Conservation (phyloP, 2,888 invertebrate genomes). For the Holacanthella duospinosa region DNA sequence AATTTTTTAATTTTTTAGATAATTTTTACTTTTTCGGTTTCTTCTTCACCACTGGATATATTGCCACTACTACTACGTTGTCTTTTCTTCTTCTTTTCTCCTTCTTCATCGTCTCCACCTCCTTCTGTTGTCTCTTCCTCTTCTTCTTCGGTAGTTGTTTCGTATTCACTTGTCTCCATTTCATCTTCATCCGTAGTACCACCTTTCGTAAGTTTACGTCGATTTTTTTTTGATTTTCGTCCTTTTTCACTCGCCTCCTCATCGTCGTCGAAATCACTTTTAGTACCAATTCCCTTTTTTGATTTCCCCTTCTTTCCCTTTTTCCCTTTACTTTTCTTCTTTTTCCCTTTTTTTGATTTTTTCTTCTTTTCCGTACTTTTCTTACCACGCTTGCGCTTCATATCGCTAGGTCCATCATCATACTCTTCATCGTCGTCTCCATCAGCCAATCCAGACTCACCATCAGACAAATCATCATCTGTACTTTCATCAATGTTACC, state of each 20-base stretch:
- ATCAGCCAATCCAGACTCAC: background rate
- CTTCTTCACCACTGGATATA: conserved; percentile 49
- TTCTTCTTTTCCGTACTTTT: conserved; percentile 48
- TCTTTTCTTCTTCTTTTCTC: conserved; percentile 12
- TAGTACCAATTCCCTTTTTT: background rate
- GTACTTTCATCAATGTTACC: background rate
- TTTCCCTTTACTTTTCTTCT: conserved; percentile 45
- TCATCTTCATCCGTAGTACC: background rate
- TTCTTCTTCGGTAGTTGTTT: background rate
- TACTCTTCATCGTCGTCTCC: background rate
- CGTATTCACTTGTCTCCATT: background rate
- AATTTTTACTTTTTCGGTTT: too few species aligned
- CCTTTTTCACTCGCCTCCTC: conserved; percentile 35
- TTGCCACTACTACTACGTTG: conserved; percentile 44
- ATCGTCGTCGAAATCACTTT: conserved; percentile 54
- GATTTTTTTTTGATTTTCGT: background rate
- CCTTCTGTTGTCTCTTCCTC: too few species aligned
- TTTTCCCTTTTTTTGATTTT: conserved; percentile 47
- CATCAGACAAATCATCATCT: background rate
- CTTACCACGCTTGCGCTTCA: conserved; percentile 25
- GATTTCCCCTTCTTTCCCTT: conserved; percentile 39
- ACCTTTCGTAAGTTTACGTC: too few species aligned
- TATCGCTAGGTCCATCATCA: conserved; percentile 19
- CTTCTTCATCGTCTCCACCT: too few species aligned
- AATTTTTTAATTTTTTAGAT: background rate